These are phyloP conservation scores for Nemoura dubitans DNA, from an alignment of 2,888 invertebrate species.

Conservation along the genomic window DNA sequence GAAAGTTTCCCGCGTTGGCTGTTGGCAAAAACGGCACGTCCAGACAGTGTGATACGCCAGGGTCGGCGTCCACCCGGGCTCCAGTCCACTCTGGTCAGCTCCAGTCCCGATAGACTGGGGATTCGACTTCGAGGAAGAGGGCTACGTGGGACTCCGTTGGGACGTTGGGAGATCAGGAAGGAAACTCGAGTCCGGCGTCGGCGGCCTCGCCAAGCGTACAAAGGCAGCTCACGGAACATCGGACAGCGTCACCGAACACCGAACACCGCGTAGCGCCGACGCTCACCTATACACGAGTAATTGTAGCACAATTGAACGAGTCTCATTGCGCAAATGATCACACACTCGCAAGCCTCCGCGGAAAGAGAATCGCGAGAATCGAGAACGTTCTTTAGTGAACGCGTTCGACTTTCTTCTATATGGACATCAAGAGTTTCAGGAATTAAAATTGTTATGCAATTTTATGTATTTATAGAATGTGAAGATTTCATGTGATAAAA, in stretches of 20 bases:
- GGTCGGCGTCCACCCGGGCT: too few species aligned
- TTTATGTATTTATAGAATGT: too few species aligned
- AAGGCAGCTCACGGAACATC: neutral
- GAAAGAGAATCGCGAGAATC: neutral
- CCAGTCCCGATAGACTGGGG: too few species aligned
- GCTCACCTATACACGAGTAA: neutral
- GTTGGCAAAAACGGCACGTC: too few species aligned
- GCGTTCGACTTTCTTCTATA: neutral
- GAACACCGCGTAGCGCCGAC: neutral
- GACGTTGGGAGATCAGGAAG: neutral
- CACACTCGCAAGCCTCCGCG: neutral
- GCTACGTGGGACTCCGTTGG: too few species aligned
- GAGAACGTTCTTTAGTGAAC: neutral
- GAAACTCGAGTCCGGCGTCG: neutral
- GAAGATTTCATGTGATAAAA: too few species aligned
- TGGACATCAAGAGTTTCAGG: neutral
- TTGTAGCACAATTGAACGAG: neutral
- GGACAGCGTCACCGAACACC: neutral
- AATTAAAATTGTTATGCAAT: too few species aligned
- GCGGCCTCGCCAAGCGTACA: neutral
- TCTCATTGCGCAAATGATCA: neutral
- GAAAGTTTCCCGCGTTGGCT: too few species aligned
- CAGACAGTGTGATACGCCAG: too few species aligned
- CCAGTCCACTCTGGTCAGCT: too few species aligned
- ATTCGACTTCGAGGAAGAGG: too few species aligned